These are phyloP conservation scores for Halictus rubicundus DNA, from an alignment of 1,140 invertebrate species.

Conservation along the genomic window DNA sequence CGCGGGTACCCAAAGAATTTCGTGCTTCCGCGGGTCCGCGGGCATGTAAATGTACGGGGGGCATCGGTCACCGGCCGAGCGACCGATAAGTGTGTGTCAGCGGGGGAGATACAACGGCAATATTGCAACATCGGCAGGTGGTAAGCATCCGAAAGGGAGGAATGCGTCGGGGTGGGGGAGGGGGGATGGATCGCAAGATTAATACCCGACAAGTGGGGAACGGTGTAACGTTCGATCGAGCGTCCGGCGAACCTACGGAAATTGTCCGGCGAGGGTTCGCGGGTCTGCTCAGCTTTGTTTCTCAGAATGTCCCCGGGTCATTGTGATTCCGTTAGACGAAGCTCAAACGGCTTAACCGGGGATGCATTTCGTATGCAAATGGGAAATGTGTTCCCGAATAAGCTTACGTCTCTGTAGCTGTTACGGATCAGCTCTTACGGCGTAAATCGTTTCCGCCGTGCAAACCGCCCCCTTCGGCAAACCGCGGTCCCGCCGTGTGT, in stretches of 20 bases:
- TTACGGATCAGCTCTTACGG: slow-evolving; percentile 63
- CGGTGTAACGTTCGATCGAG: background rate
- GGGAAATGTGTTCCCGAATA: slow-evolving; percentile 66
- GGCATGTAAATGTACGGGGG: slow-evolving; percentile 2
- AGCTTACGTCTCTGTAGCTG: slow-evolving; percentile 64
- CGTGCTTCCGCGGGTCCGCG: background rate
- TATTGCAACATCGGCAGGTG: slow-evolving; percentile 6
- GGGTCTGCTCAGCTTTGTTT: slow-evolving; percentile 44
- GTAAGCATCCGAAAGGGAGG: background rate
- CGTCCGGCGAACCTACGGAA: background rate
- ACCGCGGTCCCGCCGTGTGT: background rate
- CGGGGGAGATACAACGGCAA: slow-evolving; percentile 10
- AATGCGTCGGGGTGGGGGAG: too few relatives aligned
- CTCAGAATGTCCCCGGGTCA: slow-evolving; percentile 58
- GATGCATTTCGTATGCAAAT: slow-evolving; percentile 67
- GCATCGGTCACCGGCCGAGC: slow-evolving; percentile 15
- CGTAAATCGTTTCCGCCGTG: slow-evolving; percentile 57
- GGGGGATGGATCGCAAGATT: background rate
- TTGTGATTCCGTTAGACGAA: slow-evolving; percentile 63
- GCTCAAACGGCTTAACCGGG: slow-evolving; percentile 63
- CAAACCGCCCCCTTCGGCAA: background rate
- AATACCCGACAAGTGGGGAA: slow-evolving; percentile 6
- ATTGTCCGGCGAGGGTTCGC: background rate
- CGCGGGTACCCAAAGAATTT: background rate
- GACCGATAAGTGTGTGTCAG: slow-evolving; percentile 26